These are phyloP conservation scores for Cephus pulcher DNA, from an alignment of 2,888 invertebrate genomes.

Conservation along the genomic window DNA sequence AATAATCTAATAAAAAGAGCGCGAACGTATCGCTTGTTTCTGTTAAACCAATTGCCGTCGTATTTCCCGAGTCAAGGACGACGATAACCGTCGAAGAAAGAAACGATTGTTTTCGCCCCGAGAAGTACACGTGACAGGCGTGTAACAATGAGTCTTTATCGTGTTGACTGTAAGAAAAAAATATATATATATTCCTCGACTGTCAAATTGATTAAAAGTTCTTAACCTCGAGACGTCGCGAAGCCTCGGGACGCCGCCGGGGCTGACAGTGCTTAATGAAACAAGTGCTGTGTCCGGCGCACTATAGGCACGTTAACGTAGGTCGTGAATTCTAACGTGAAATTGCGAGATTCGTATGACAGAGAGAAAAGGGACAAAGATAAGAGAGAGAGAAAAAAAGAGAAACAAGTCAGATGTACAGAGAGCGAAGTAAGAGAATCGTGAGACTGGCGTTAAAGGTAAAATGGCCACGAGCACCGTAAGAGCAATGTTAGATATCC, in stretches of 20 bases:
- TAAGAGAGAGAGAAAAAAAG: background rate
- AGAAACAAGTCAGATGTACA: background rate
- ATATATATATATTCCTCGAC: background rate
- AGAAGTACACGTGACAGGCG: background rate
- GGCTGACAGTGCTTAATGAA: background rate
- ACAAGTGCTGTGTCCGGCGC: background rate
- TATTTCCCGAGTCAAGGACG: slow-evolving; percentile 15
- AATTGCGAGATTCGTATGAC: background rate
- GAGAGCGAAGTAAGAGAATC: background rate
- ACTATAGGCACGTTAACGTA: background rate
- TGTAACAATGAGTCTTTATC: background rate
- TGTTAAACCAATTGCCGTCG: slow-evolving; percentile 13
- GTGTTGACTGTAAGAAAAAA: background rate
- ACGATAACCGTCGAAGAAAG: slow-evolving; percentile 10
- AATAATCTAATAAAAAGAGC: background rate
- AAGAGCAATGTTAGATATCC: background rate
- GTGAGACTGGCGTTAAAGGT: background rate
- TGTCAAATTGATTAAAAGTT: background rate
- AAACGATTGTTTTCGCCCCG: background rate
- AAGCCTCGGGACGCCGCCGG: background rate
- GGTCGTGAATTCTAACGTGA: background rate
- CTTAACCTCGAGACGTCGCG: background rate
- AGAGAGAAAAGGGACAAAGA: background rate
- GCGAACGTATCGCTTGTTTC: background rate
- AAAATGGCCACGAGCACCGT: background rate